phyloP scores from a whole-genome alignment of 1,140 invertebrate species.

The Sarcophaga bullata region DNA sequence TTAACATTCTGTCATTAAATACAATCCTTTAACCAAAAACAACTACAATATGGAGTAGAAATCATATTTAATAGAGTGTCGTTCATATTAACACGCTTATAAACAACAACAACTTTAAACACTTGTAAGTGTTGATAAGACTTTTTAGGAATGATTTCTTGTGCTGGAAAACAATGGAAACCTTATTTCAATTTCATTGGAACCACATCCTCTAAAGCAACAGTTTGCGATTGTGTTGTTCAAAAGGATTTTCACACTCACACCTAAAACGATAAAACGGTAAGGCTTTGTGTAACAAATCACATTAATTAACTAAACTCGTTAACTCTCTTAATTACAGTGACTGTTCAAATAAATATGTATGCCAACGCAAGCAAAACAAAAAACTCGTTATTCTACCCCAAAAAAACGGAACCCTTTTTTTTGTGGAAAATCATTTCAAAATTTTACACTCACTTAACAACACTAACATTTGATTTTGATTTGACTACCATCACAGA shows the following conservation, averaged over 20 bases:
- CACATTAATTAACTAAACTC: background rate
- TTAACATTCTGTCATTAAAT: too few relatives aligned
- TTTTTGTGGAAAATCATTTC: background rate
- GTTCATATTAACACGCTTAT: background rate
- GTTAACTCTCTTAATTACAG: background rate
- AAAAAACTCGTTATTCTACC: constrained; percentile 14
- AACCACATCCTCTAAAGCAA: background rate
- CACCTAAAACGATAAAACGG: background rate
- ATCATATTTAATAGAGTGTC: too few relatives aligned
- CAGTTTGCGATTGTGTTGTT: background rate
- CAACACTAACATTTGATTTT: background rate
- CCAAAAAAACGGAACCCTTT: background rate
- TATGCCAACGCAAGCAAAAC: background rate
- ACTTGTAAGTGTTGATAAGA: background rate
- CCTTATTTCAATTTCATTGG: background rate
- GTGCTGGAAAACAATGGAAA: background rate
- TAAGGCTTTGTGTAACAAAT: background rate
- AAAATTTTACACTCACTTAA: background rate
- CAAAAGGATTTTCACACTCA: background rate
- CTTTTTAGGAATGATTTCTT: background rate
- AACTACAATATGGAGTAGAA: too few relatives aligned
- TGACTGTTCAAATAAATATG: background rate
- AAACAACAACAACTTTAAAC: background rate
- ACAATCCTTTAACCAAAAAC: too few relatives aligned
- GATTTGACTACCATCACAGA: background rate